Evolutionary conservation across 2,888 invertebrate genomes (phyloP).

Genomic region (Parnassius orleans): DNA sequence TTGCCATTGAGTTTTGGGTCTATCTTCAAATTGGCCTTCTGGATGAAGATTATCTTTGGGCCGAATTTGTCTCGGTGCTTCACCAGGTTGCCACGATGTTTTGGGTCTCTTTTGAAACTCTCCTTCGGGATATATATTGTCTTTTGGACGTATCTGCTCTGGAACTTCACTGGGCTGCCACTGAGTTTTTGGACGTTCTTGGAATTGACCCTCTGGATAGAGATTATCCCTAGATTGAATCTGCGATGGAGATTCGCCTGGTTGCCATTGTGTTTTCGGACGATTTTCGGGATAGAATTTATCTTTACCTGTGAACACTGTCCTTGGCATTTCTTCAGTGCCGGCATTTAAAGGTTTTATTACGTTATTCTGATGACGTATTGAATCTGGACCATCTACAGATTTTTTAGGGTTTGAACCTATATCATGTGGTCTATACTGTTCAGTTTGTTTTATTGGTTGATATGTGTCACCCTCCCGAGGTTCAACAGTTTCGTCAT

Average conservation of each 20-base stretch:
- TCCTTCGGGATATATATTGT: conserved; percentile 75
- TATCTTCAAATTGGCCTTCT: conserved; percentile 68
- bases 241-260: neutral
- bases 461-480: neutral
- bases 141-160: conserved; percentile 36
- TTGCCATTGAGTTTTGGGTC: conserved; percentile 55
- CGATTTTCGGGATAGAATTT: neutral
- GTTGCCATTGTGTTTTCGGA: no score
- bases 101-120: conserved; percentile 67
- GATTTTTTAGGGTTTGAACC: conserved; percentile 1
- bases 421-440: conserved; percentile 6
- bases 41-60: conserved; percentile 76
- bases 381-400: conserved; percentile 5
- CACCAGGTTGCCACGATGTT: conserved; percentile 59
- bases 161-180: conserved; percentile 64
- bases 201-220: conserved; percentile 73
- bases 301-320: neutral
- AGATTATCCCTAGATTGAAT: conserved; percentile 77
- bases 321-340: conserved; percentile 1
- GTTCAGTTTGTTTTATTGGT: conserved; percentile 2
- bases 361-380: no score
- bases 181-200: conserved; percentile 43
- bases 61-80: conserved; percentile 66
- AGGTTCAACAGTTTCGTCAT: conserved; percentile 9
- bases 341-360: conserved; percentile 19